A percentile compares a stretch with the other conserved stretches of the same genome.
phyloP scores from a whole-genome alignment of 2,888 invertebrate genomes.

The Conops quadrifasciatus region DNA sequence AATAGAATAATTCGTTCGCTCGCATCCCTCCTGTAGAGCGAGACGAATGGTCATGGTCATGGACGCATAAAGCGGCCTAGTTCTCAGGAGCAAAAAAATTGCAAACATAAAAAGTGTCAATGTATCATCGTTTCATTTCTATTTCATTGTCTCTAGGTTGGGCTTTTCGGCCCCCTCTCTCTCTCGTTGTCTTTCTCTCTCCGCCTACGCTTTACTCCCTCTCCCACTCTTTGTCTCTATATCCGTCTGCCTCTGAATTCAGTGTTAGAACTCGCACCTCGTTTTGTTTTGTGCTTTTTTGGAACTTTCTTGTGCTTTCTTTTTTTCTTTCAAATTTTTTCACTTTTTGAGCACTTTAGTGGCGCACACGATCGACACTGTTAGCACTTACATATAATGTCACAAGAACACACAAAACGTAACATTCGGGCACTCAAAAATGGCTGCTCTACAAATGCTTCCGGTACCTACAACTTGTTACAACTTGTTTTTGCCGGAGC shows the following conservation, averaged over 20 bases:
- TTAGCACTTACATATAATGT: conserved; percentile 32
- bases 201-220: too few species aligned
- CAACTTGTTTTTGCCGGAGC: conserved; percentile 11
- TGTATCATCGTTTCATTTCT: too few species aligned
- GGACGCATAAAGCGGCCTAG: too few species aligned
- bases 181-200: too few species aligned
- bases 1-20: too few species aligned
- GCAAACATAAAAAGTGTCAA: too few species aligned
- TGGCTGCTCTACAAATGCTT: conserved; percentile 28
- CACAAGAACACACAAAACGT: neutral
- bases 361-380: conserved; percentile 30
- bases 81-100: too few species aligned
- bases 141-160: too few species aligned
- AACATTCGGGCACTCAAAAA: conserved; percentile 17
- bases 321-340: neutral
- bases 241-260: neutral
- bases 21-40: too few species aligned
- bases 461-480: conserved; percentile 31
- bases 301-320: neutral
- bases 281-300: neutral
- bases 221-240: neutral
- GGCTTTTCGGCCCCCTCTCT: too few species aligned
- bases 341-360: conserved; percentile 26
- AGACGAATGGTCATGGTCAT: too few species aligned
- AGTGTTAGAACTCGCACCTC: neutral